Evolutionary conservation across 2,888 invertebrate genomes (phyloP).

Genomic region (Teinopalpus imperialis): DNA sequence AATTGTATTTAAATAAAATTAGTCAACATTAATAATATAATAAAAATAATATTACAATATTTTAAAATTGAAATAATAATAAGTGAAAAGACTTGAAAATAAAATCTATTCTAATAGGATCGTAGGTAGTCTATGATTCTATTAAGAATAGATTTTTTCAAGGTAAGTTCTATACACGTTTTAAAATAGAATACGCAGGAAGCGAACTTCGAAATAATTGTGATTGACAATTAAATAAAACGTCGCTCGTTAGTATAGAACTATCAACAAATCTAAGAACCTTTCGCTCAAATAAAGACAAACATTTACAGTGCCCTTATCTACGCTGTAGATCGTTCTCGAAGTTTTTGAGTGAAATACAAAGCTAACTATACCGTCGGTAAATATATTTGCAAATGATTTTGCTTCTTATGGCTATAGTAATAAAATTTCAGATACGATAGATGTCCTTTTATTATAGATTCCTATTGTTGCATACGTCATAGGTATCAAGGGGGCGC

Average conservation of each 20-base stretch:
- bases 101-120: no score
- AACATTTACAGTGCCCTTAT: slow-evolving; percentile 37
- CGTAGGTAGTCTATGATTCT: no score
- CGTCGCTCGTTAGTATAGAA: slow-evolving; percentile 29
- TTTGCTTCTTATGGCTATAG: neutral
- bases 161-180: neutral
- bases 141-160: no score
- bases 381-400: slow-evolving; percentile 23
- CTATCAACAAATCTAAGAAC: slow-evolving; percentile 32
- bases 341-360: slow-evolving; percentile 46
- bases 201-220: slow-evolving; percentile 4
- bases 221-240: slow-evolving; percentile 14
- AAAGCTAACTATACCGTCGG: neutral
- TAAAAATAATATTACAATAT: no score
- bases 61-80: no score
- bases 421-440: neutral
- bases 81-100: no score
- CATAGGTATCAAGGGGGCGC: slow-evolving; percentile 48
- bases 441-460: neutral
- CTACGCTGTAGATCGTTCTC: slow-evolving; percentile 50
- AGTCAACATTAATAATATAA: no score
- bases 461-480: slow-evolving; percentile 55
- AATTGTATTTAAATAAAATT: no score
- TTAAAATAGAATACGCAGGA: slow-evolving; percentile 8
- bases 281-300: slow-evolving; percentile 26